Evolutionary conservation across 92 coral and sea anemone genomes (phyloP).

Genomic region (Actinostola sp.): DNA sequence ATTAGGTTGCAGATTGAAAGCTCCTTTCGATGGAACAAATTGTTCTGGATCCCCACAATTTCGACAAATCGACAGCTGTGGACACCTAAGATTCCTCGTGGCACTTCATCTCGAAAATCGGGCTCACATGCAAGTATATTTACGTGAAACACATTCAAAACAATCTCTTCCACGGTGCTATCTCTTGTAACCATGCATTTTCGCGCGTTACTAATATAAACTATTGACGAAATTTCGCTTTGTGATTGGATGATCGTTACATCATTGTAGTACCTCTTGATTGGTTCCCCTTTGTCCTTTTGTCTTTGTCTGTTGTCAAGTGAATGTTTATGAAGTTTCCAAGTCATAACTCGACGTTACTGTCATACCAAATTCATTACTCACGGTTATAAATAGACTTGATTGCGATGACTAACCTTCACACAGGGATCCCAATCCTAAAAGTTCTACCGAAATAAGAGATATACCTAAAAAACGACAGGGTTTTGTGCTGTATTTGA

Average conservation of each 20-base stretch:
- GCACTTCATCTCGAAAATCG: not conserved
- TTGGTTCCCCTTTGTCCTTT: slow-evolving; percentile 61
- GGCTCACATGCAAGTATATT: not conserved
- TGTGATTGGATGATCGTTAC: slow-evolving; percentile 68
- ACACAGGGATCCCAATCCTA: slow-evolving; percentile 23
- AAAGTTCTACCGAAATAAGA: not conserved
- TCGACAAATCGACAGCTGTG: not conserved
- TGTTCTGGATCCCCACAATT: not conserved
- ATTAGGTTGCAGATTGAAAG: slow-evolving; percentile 1
- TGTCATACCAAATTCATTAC: slow-evolving; percentile 36
- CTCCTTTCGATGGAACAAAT: not conserved
- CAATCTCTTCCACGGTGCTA: slow-evolving; percentile 9
- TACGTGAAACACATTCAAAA: slow-evolving; percentile 11
- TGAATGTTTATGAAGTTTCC: slow-evolving; percentile 60
- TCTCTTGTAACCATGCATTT: slow-evolving; percentile 67
- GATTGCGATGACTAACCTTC: slow-evolving; percentile 15
- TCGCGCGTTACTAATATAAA: slow-evolving; percentile 95
- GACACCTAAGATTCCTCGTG: not conserved
- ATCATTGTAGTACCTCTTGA: slow-evolving; percentile 53
- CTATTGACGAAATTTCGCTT: slow-evolving; percentile 46
- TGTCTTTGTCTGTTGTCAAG: slow-evolving; percentile 59
- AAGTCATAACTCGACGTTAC: slow-evolving; percentile 37
- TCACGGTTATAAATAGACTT: slow-evolving; percentile 47
- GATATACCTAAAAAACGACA: not conserved
- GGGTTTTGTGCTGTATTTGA: not conserved